A percentile compares a stretch with the other conserved stretches of the same genome.
Conservation (phyloP, 2,113 vertebrate genomes). For the Bubo scandiacus region DNA sequence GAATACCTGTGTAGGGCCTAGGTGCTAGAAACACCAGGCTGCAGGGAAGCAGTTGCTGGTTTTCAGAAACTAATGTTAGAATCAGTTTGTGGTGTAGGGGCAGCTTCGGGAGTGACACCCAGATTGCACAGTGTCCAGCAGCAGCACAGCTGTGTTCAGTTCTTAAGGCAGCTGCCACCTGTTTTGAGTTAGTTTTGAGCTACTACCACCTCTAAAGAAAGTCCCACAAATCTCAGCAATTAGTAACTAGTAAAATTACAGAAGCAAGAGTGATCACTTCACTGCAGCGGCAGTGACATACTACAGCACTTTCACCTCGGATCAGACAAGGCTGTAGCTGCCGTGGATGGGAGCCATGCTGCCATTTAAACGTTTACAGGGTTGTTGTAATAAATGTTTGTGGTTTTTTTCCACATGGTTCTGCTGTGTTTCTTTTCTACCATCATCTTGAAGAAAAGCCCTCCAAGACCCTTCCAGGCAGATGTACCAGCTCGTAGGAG, state of each 20-base stretch:
- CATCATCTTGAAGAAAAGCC: not conserved
- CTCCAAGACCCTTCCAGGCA: not conserved
- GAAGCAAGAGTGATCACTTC: not conserved
- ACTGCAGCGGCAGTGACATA: accelerated
- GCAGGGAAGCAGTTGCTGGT: not conserved
- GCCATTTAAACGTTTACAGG: accelerated
- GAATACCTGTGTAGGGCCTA: not conserved
- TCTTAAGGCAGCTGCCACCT: not conserved
- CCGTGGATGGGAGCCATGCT: not conserved
- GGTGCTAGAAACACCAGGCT: not conserved
- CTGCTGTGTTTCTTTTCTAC: not conserved
- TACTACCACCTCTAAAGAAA: not conserved
- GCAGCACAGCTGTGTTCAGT: not conserved
- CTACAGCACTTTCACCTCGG: accelerated
- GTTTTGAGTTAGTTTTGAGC: not conserved
- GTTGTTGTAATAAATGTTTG: not conserved
- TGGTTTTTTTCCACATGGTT: not conserved
- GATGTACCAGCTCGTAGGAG: not conserved
- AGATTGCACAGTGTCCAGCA: not conserved
- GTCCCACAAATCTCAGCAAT: not conserved
- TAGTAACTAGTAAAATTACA: not conserved
- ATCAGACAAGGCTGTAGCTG: not conserved
- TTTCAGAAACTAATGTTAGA: not conserved
- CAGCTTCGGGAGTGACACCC: not conserved
- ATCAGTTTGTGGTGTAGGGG: not conserved